Evolutionary conservation across 2,888 invertebrate species (phyloP).

Genomic region (Platypus cylindrus): DNA sequence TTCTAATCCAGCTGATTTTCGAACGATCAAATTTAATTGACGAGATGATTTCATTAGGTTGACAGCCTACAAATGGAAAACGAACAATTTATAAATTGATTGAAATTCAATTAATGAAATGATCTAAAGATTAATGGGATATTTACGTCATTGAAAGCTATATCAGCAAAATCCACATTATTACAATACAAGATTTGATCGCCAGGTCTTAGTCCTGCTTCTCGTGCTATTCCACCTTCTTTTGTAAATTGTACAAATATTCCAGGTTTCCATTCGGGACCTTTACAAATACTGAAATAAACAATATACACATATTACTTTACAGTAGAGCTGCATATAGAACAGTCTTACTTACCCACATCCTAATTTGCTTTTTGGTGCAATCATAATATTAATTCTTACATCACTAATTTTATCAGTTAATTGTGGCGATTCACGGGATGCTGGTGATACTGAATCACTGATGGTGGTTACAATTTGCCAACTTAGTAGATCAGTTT

Average conservation of each 20-base stretch:
- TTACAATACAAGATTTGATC: conserved; percentile 88
- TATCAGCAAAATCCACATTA: conserved; percentile 62
- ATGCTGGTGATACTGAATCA: conserved; percentile 38
- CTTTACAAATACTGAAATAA: conserved; percentile 59
- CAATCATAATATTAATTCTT: conserved; percentile 64
- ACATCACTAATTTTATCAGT: conserved; percentile 50
- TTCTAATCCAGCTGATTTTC: conserved; percentile 67
- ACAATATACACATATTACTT: not conserved
- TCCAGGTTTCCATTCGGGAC: conserved; percentile 76
- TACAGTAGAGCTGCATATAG: too few relatives aligned
- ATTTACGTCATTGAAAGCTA: conserved; percentile 65
- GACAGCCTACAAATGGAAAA: conserved; percentile 50
- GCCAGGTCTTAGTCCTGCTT: conserved; percentile 77
- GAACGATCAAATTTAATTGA: conserved; percentile 61
- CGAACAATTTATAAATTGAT: not conserved
- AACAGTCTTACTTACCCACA: conserved; percentile 50
- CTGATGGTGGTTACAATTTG: conserved; percentile 53
- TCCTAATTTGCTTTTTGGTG: conserved; percentile 71
- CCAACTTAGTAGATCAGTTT: conserved; percentile 70
- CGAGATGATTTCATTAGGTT: conserved; percentile 66
- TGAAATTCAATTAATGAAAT: not conserved
- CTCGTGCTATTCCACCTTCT: conserved; percentile 76
- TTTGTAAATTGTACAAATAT: conserved; percentile 84
- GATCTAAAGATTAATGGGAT: not conserved
- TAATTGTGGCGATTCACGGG: conserved; percentile 42